Evolutionary conservation across 2,113 vertebrate genomes (phyloP).

Genomic region (Motacilla tschutschensis): DNA sequence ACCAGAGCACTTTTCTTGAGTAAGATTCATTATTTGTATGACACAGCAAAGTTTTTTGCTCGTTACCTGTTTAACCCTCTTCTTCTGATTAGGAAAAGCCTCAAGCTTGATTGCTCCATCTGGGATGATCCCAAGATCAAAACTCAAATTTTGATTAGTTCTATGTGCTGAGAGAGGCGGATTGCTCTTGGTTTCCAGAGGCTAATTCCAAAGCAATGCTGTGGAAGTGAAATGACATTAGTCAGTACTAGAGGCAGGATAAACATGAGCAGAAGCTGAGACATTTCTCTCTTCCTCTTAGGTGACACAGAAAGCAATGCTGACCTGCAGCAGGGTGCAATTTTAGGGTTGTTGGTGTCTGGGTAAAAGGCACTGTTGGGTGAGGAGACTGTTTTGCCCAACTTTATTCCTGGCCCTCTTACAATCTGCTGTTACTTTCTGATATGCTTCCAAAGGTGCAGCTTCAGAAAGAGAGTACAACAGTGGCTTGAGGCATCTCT

Average conservation of each 20-base stretch:
- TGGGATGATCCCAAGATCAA: neutral
- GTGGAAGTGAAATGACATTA: neutral
- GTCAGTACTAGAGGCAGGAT: neutral
- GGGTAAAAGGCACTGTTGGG: neutral
- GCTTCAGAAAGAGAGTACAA: slow-evolving; percentile 28
- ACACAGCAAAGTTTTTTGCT: neutral
- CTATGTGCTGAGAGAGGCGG: neutral
- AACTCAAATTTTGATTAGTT: neutral
- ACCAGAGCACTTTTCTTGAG: neutral
- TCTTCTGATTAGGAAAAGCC: neutral
- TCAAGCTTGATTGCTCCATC: neutral
- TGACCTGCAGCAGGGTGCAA: neutral
- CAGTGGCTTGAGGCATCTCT: slow-evolving; percentile 42
- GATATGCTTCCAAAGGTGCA: neutral
- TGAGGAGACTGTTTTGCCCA: neutral
- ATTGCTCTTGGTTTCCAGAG: neutral
- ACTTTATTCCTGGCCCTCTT: neutral
- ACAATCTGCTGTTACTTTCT: slow-evolving; percentile 25
- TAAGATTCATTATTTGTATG: neutral
- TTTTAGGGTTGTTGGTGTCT: neutral
- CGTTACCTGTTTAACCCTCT: neutral
- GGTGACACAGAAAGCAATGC: neutral
- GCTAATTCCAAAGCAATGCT: neutral
- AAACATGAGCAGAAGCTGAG: neutral
- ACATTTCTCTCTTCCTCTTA: neutral